Base-by-base conservation (phyloP, 1,140 invertebrate species). In the Calephelis nemesis region DNA sequence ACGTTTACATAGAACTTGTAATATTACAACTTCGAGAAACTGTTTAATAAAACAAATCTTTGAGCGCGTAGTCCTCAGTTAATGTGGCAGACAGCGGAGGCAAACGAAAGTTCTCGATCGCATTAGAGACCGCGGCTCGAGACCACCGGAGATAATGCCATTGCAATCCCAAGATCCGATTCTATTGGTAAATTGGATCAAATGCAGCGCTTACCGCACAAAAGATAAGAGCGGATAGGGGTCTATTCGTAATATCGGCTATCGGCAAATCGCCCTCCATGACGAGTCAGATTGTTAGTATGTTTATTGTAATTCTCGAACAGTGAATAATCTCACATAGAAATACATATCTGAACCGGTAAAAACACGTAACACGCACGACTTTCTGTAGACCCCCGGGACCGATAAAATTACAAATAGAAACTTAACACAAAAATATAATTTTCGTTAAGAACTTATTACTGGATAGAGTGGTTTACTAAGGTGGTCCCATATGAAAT, bases 171-270 rank as follows among this genome's bases (percentile, higher is more conserved):
- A 74, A 81, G 84, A 91, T 91, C 82, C 84, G 89, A 92, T 92
- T 92, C 88, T 91, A 88, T 92, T 88, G 86, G 87, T 83, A 92
- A 92, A 92, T 92, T 92, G 91, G 87, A 92, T 92, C 87, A 91
- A 92, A 91, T 91, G 89, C 90, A 91, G 79, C 85, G 87, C 86
- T 86, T 79, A 81, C 85, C 79, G 83, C 73, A 85, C 83, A 89
- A 85, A 87, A 88, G 86, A 91, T 90, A 88, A 91, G 86, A 84
- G 76, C 62, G 74, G 76, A 82, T 86, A 79, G 47, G 52, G 52
- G 52, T 54, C 5, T 13, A 52, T 52, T 52, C 50, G 50, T 15
- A 15, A 52, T 52, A 52, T 52, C 15, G 11, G 49, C 11, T 52
- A 52, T 52, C 13, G 49, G 49, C 11, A 8, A 15, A 52, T 52